These are phyloP conservation scores for Drosophila mimetica DNA, from an alignment of 2,888 invertebrate genomes.

Conservation along the genomic window DNA sequence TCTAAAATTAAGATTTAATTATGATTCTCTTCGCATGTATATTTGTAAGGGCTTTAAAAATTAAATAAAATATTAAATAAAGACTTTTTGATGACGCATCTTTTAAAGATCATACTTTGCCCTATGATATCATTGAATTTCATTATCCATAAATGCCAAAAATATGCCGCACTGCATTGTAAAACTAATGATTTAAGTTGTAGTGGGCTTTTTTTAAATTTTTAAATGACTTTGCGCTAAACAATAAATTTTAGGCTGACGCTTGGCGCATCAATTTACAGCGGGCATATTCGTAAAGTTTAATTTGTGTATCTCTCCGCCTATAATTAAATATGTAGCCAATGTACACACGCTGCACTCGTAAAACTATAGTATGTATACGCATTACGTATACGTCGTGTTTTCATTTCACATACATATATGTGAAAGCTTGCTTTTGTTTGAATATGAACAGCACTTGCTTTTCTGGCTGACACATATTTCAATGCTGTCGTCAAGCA, in stretches of 20 bases:
- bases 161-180: background rate
- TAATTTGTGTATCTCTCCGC: conserved; percentile 10
- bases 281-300: conserved; percentile 1
- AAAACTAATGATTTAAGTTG: conserved; percentile 3
- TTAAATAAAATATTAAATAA: too few relatives aligned
- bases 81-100: conserved; percentile 3
- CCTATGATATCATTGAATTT: conserved; percentile 15
- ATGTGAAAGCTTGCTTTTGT: conserved; percentile 14
- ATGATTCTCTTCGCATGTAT: too few relatives aligned
- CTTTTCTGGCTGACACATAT: conserved; percentile 23
- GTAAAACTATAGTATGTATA: background rate
- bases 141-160: conserved; percentile 5
- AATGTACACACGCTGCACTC: background rate
- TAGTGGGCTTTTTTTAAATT: background rate
- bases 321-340: conserved; percentile 10
- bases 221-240: background rate
- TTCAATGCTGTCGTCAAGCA: conserved; percentile 36
- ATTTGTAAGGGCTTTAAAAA: too few relatives aligned
- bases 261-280: background rate
- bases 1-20: too few relatives aligned
- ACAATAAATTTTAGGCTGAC: conserved; percentile 4
- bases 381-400: background rate
- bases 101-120: conserved; percentile 5
- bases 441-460: conserved; percentile 19
- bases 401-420: background rate